These are phyloP conservation scores for Myripristis jacobus DNA, from an alignment of 2,797 vertebrate species.

Conservation along the genomic window DNA sequence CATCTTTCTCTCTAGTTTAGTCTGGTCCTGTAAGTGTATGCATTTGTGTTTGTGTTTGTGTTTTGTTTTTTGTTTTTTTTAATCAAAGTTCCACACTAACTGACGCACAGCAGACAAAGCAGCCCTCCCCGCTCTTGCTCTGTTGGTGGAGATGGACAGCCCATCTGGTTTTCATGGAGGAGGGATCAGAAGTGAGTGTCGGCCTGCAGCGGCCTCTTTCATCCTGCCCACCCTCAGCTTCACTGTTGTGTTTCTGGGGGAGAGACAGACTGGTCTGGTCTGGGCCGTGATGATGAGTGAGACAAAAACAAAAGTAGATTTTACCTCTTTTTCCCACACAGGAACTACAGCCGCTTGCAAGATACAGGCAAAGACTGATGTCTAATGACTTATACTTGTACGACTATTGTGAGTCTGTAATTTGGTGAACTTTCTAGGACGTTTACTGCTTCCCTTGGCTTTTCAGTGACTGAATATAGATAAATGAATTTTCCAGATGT, in stretches of 20 bases:
- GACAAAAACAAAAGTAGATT: slow-evolving; percentile 31
- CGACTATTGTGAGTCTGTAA: no score
- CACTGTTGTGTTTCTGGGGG: slow-evolving; percentile 40
- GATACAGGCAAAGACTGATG: neutral
- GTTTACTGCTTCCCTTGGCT: no score
- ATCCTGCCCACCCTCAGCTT: slow-evolving; percentile 43
- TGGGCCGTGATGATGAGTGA: slow-evolving; percentile 40
- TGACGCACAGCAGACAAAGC: slow-evolving; percentile 49
- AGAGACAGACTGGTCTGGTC: slow-evolving; percentile 24
- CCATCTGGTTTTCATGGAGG: slow-evolving; percentile 79
- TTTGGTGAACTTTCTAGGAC: no score
- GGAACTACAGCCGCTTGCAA: no score
- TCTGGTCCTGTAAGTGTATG: slow-evolving; percentile 46
- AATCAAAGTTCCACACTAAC: slow-evolving; percentile 51
- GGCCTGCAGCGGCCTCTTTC: slow-evolving; percentile 60
- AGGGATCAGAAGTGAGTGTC: slow-evolving; percentile 52
- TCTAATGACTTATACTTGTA: no score
- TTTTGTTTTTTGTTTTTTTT: no score
- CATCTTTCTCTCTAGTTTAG: slow-evolving; percentile 50
- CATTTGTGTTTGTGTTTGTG: slow-evolving; percentile 67
- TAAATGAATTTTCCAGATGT: no score
- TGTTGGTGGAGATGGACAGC: slow-evolving; percentile 60
- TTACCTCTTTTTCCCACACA: slow-evolving; percentile 12
- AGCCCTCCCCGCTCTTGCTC: slow-evolving; percentile 1
- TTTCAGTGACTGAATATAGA: no score